Base-by-base conservation (phyloP, 30 jellyfish, hydroid and myxozoan species). In the Chrysaora quinquecirrha region DNA sequence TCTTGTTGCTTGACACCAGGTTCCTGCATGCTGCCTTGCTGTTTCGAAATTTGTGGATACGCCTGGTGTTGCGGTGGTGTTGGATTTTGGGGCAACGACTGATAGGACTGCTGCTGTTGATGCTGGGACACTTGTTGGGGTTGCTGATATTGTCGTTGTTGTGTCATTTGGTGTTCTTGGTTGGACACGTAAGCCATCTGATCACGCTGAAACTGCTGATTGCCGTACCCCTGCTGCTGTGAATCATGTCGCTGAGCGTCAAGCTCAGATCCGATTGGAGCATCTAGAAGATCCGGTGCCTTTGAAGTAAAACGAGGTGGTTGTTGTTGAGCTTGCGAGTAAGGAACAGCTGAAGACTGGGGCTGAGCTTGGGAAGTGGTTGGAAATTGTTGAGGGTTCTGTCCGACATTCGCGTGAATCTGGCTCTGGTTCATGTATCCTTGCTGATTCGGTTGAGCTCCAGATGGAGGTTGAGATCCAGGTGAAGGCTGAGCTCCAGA, bases 201-300 rank as follows among this genome's bases (percentile, higher is more conserved):
- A 34, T 87, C 80, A 48, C 16, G 84, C 48, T 78, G 89, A 38
- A 70, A 79, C 27, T 64, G 52, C 24, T 64, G 52, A 64, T 11
- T 32, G 21, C 24, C 6, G 27, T 64, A 64, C 50, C 52, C 76
- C 56, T 60, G 91, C 28, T 76, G 84, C 47, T 48, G 76, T 20
- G 28, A 22, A 6, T 27, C 71, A 20, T 64, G 84, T 30, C 49
- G 60, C 32, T 69, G 84, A 70, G 23, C 87, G 38, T 80, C 86
- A 2, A 66, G 58, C 66, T 85, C 95, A 6, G 84, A 32, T 35
- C 95, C 95, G 35, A 85, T 85, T 30, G 95, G 95, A 1, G 95
- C 95, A 75, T 85, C 95, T n/a, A 85, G 64, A 2, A 85, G 66
- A 46, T 75, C 89, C 20, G 89, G 85, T 64, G 48, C 61, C 25